These are phyloP conservation scores for Nyctibius bracteatus DNA, from an alignment of 2,113 vertebrate species.

Conservation along the genomic window DNA sequence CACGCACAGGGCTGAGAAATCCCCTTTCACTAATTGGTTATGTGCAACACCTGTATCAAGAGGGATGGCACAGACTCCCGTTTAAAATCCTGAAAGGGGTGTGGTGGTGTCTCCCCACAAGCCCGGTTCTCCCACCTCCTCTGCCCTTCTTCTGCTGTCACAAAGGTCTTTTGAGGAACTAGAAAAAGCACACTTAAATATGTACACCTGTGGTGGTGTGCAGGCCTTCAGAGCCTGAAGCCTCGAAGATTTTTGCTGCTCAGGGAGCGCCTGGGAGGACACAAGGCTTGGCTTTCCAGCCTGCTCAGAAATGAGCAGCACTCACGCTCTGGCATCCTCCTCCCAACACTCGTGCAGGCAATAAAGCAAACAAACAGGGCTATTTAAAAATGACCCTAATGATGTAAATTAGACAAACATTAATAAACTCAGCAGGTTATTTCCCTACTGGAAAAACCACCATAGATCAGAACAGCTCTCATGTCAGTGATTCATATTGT, in stretches of 20 bases:
- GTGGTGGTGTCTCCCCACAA: rapidly evolving
- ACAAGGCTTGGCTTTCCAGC: rapidly evolving
- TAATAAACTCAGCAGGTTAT: conserved; percentile 66
- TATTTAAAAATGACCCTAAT: conserved; percentile 34
- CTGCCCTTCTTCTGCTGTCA: background rate
- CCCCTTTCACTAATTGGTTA: background rate
- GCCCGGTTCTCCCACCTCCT: rapidly evolving
- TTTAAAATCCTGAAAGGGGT: background rate
- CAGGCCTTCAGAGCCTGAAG: background rate
- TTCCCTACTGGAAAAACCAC: conserved; percentile 46
- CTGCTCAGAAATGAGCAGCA: rapidly evolving
- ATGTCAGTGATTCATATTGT: background rate
- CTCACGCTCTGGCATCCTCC: background rate
- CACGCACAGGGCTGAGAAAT: background rate
- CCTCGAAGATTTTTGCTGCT: background rate
- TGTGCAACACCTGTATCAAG: background rate
- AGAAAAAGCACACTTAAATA: background rate
- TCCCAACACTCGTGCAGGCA: rapidly evolving
- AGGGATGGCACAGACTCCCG: background rate
- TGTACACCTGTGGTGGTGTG: rapidly evolving
- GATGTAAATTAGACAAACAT: conserved; percentile 66
- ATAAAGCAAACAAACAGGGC: conserved; percentile 23
- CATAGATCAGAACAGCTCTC: conserved; percentile 33
- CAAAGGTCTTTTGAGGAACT: background rate
- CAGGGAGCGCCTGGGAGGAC: background rate